Base-by-base conservation (phyloP, 2,797 vertebrate genomes). In the Helicolenus hilgendorfi region DNA sequence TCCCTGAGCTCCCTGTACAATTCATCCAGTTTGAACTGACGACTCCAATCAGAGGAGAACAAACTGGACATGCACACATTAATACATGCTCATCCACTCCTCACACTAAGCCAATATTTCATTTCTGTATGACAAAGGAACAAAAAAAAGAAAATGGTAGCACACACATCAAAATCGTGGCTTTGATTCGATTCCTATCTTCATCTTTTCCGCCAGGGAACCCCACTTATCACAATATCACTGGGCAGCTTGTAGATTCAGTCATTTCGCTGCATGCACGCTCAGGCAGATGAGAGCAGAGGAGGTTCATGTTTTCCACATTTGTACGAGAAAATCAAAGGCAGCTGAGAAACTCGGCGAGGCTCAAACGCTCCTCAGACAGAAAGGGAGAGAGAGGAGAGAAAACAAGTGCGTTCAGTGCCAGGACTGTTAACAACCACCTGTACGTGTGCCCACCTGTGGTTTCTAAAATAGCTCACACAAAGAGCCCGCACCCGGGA, bases 351-450 rank as follows among this genome's bases (percentile, higher is more conserved):
- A 91, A 92, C 85, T 90, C 83, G 1, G 65, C 56, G 7, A 79
- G 59, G 45, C 85, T 89, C 83, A 84, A 83, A 89, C 72, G 76
- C 83, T 63, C 70, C 80, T 68, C 73, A 83, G 73, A 89, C 36
- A 77, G 72, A 79, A 56, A 65, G 35, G 15, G 64, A 71, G 38
- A 67, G 49, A 20, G 7, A 77, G 83, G 41, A 77, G 83, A 72
- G 65, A 88, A 89, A 92, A 86, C 84, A 85, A 87, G 74, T 29
- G 67, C n/a, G 36, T 26, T 84, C 36, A 33, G 71, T 65, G 86
- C 84, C 86, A 92, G 86, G 65, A 49, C 83, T 83, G 86, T 82
- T 91, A 88, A 91, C 84, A 92, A 85, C 92, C 94, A 94, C 92
- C 94, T 93, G 93, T 89, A 71, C 18, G 18, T 59, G 84, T 69